Evolutionary conservation across 2,797 vertebrate genomes (phyloP).

Genomic region (Chelidonichthys spinosus): DNA sequence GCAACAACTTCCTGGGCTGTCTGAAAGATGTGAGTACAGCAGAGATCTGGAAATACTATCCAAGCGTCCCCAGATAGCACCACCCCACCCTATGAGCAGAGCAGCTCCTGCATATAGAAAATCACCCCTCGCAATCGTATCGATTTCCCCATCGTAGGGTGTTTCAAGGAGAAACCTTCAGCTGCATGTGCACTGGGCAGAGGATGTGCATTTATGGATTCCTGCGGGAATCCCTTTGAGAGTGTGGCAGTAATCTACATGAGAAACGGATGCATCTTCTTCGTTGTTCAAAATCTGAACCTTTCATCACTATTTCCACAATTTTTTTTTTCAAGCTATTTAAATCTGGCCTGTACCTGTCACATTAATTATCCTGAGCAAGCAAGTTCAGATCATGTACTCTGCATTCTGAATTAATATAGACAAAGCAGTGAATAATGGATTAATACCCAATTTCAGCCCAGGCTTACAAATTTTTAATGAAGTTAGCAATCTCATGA

Average conservation of each 20-base stretch:
- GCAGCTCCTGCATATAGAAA: slow-evolving; percentile 62
- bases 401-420: slow-evolving; percentile 47
- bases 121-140: slow-evolving; percentile 57
- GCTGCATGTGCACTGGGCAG: slow-evolving; percentile 31
- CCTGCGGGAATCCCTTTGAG: slow-evolving; percentile 61
- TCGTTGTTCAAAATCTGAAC: slow-evolving; percentile 26
- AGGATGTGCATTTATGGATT: slow-evolving; percentile 59
- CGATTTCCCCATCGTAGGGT: slow-evolving; percentile 65
- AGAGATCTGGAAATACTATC: slow-evolving; percentile 66
- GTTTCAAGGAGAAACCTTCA: slow-evolving; percentile 73
- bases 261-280: slow-evolving; percentile 45
- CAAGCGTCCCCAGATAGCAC: slow-evolving; percentile 43
- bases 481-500: slow-evolving; percentile 50
- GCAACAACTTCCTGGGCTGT: slow-evolving; percentile 99
- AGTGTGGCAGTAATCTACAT: slow-evolving; percentile 49
- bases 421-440: slow-evolving; percentile 58
- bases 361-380: slow-evolving; percentile 67
- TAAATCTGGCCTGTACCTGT: slow-evolving; percentile 54
- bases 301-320: slow-evolving; percentile 28
- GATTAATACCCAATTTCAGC: slow-evolving; percentile 57
- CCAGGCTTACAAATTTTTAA: slow-evolving; percentile 52
- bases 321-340: slow-evolving; percentile 38
- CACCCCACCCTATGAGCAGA: slow-evolving; percentile 42
- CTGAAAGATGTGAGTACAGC: slow-evolving; percentile 93
- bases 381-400: slow-evolving; percentile 43